A percentile compares a stretch with the other conserved stretches of the same genome.
phyloP scores from a whole-genome alignment of 2,113 vertebrate genomes.

The Tonatia bakeri region DNA sequence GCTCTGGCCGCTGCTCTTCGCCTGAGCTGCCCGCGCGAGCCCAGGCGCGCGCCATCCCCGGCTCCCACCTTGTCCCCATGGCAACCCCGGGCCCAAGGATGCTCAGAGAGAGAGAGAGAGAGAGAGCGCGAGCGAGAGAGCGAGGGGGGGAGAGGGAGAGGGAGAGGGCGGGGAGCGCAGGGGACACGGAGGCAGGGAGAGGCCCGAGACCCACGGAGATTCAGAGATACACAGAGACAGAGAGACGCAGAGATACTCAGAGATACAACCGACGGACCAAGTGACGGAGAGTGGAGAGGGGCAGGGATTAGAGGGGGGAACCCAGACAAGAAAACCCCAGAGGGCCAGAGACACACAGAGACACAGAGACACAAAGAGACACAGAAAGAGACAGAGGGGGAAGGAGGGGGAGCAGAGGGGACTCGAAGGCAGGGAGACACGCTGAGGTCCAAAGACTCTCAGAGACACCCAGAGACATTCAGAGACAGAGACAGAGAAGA shows the following conservation, averaged over 20 bases:
- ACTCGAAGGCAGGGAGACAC: background rate
- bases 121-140: conserved; percentile 70
- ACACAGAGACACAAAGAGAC: background rate
- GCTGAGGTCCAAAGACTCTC: conserved; percentile 39
- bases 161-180: conserved; percentile 70
- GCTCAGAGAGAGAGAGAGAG: conserved; percentile 77
- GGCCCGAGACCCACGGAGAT: conserved; percentile 67
- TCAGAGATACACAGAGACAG: conserved; percentile 46
- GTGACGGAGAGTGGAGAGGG: conserved; percentile 57
- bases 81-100: conserved; percentile 80
- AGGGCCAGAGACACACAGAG: conserved; percentile 45
- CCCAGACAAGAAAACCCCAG: background rate
- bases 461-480: conserved; percentile 47
- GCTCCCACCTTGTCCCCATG: conserved; percentile 78
- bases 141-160: conserved; percentile 69
- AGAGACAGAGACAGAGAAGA: conserved; percentile 43
- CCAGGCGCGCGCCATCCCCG: conserved; percentile 82
- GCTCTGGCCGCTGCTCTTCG: conserved; percentile 75
- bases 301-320: background rate
- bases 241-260: conserved; percentile 52
- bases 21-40: conserved; percentile 76
- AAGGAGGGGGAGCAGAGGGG: background rate
- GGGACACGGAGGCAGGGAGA: conserved; percentile 66
- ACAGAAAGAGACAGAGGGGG: conserved; percentile 12
- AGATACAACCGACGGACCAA: conserved; percentile 63